Evolutionary conservation across 2,888 invertebrate species (phyloP).

Genomic region (Lymantria monacha): DNA sequence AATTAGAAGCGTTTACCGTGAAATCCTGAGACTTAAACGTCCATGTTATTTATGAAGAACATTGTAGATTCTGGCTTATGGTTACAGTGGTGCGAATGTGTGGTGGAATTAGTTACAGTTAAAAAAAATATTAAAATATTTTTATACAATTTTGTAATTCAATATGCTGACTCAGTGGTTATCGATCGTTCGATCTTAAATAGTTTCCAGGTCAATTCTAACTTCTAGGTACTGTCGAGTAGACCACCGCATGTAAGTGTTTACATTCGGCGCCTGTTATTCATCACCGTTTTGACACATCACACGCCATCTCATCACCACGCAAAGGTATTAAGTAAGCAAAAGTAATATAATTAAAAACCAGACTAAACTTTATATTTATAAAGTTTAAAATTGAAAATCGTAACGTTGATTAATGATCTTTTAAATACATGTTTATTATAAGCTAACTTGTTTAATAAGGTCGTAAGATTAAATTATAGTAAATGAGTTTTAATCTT

Average conservation of each 20-base stretch:
- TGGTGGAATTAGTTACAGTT: no score
- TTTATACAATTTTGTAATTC: no score
- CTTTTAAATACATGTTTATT: constrained; percentile 12
- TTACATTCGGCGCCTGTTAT: constrained; percentile 72
- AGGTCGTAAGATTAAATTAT: constrained; percentile 12
- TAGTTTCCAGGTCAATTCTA: constrained; percentile 31
- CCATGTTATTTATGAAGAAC: no score
- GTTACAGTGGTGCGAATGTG: no score
- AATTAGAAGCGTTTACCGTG: no score
- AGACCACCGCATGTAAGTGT: constrained; percentile 60
- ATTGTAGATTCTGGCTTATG: no score
- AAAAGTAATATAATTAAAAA: constrained; percentile 7
- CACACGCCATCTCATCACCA: constrained; percentile 42
- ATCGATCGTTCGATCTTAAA: constrained; percentile 25
- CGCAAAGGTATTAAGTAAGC: constrained; percentile 15
- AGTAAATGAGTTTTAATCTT: constrained; percentile 11
- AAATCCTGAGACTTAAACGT: no score
- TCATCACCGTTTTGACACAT: constrained; percentile 73
- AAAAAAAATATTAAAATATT: no score
- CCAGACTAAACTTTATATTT: not conserved
- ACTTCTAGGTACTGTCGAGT: constrained; percentile 35
- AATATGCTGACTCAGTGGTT: constrained; percentile 3
- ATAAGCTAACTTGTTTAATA: constrained; percentile 22
- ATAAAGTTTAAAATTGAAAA: constrained; percentile 21
- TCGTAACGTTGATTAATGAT: constrained; percentile 1